Base-by-base conservation (phyloP, 1,140 invertebrate species). In the Diabrotica virgifera region DNA sequence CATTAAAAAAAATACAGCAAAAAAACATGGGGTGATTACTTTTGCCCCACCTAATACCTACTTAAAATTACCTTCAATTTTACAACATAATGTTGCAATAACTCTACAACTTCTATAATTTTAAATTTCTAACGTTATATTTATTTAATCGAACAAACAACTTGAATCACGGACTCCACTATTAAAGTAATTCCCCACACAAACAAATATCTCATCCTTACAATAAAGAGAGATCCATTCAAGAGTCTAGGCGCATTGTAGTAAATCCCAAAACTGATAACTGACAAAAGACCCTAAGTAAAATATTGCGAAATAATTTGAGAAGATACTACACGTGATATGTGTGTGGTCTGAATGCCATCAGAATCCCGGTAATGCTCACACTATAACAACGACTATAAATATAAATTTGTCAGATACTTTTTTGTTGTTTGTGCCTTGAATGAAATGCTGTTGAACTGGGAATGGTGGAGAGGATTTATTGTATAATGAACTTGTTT, bases 221-320 rank as follows among this genome's bases (percentile, higher is more conserved):
- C 40, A 46, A 46, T 46, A 46, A 46, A 8, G 8, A 8, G n/a
- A 46, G n/a, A 46, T 46, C 40, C 40, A 46, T 46, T 46, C 40
- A 46, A n/a, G n/a, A 46, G n/a, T 10, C 40, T n/a, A 46, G n/a
- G 4, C 40, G 8, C 40, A 46, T 46, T 46, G 40, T 46, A 46
- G 8, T n/a, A 8, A n/a, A 10, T 46, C n/a, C 40, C n/a, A 46
- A 46, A 46, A 46, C 40, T 46, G 40, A 46, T 46, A 46, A 46
- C 40, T 46, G 40, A 46, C 40, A 46, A 46, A 10, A 46, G 40
- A 46, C n/a, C 40, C n/a, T n/a, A n/a, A 46, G n/a, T 46, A 46
- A 46, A 46, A 46, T 46, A 46, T 46, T 46, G 40, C 40, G 40
- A 46, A 46, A 46, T 46, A 46, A 46, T 46, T 46, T 46, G 40